phyloP scores from a whole-genome alignment of 2,888 invertebrate genomes.

The Colletes collaris region DNA sequence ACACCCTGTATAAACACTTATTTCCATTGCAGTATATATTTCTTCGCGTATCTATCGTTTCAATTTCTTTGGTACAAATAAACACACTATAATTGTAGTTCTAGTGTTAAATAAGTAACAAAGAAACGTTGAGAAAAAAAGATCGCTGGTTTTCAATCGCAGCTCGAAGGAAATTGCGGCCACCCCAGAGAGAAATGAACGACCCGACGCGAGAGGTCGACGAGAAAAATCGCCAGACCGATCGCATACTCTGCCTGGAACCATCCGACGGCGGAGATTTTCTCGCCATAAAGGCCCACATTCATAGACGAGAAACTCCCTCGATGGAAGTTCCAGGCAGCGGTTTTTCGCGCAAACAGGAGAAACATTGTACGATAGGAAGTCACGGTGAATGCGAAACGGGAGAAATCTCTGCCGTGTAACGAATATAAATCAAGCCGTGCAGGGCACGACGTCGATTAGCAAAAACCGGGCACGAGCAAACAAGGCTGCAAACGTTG shows the following conservation, averaged over 20 bases:
- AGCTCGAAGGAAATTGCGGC: too few relatives aligned
- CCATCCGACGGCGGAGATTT: conserved; percentile 24
- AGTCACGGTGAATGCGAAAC: conserved; percentile 22
- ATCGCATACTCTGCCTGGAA: background rate
- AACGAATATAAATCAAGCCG: conserved; percentile 16
- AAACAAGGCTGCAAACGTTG: background rate
- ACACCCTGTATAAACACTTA: too few relatives aligned
- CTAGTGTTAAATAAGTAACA: too few relatives aligned
- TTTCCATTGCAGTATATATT: too few relatives aligned
- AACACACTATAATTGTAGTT: too few relatives aligned
- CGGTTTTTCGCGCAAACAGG: conserved; percentile 42
- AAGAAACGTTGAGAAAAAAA: too few relatives aligned
- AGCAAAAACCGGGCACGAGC: background rate
- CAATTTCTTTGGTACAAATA: too few relatives aligned
- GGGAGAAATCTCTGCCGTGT: conserved; percentile 2
- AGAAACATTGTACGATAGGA: conserved; percentile 34
- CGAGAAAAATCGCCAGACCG: conserved; percentile 31
- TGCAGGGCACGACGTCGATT: background rate
- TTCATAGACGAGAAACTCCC: conserved; percentile 47
- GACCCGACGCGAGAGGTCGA: too few relatives aligned
- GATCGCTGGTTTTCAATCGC: too few relatives aligned
- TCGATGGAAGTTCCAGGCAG: conserved; percentile 4
- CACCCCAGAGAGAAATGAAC: too few relatives aligned
- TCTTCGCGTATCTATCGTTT: too few relatives aligned
- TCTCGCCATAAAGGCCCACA: conserved; percentile 54